phyloP scores from a whole-genome alignment of 1,140 invertebrate species.

The Cheumatopsyche charites region DNA sequence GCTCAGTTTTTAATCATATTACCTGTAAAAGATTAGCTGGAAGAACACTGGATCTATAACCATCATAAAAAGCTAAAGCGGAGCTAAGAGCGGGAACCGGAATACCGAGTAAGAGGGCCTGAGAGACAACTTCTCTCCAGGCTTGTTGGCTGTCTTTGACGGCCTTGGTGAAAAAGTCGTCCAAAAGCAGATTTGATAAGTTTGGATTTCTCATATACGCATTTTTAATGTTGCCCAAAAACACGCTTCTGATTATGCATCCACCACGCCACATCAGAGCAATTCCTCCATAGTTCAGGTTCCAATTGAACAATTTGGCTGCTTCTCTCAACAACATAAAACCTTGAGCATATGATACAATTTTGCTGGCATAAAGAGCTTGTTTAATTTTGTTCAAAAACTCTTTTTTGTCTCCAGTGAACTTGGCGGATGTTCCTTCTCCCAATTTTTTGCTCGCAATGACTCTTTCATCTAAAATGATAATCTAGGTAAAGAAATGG shows the following conservation, averaged over 20 bases:
- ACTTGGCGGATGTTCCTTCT: slow-evolving; percentile 67
- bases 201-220: slow-evolving; percentile 94
- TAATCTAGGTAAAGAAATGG: slow-evolving; percentile 9
- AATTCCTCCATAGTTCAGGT: slow-evolving; percentile 97
- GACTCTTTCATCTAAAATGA: slow-evolving; percentile 71
- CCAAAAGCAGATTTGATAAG: slow-evolving; percentile 89
- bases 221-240: slow-evolving; percentile 95
- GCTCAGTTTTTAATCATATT: not conserved
- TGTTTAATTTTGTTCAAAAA: slow-evolving; percentile 80
- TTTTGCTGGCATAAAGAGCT: slow-evolving; percentile 97
- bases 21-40: slow-evolving; percentile 94
- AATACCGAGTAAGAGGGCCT: slow-evolving; percentile 77
- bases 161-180: slow-evolving; percentile 91
- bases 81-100: slow-evolving; percentile 92
- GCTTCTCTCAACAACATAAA: slow-evolving; percentile 98
- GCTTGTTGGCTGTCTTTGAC: slow-evolving; percentile 80
- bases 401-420: slow-evolving; percentile 73
- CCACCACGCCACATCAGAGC: slow-evolving; percentile 99
- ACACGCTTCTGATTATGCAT: slow-evolving; percentile 97
- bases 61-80: slow-evolving; percentile 97
- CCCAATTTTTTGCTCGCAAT: slow-evolving; percentile 79
- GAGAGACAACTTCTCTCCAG: slow-evolving; percentile 71
- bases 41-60: slow-evolving; percentile 80
- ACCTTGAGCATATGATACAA: slow-evolving; percentile 98
- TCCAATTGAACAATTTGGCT: slow-evolving; percentile 88